Conservation (phyloP, 2,113 vertebrate species). For the Corynorhinus townsendii region DNA sequence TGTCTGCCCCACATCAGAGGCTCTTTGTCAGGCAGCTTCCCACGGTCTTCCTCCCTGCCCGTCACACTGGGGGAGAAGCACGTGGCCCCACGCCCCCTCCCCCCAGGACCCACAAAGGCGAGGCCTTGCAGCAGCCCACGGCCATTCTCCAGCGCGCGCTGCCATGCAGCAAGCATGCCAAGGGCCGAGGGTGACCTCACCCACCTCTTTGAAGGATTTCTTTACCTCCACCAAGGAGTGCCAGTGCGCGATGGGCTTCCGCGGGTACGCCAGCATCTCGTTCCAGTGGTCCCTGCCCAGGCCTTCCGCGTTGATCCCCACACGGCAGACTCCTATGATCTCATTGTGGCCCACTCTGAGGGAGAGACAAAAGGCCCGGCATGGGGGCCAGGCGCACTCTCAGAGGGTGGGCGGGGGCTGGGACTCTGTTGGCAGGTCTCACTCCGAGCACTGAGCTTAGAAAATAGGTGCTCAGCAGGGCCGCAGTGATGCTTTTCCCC, state of each 20-base stretch:
- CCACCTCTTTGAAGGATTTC: conserved; percentile 97
- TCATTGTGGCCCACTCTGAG: conserved; percentile 97
- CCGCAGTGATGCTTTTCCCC: too few relatives aligned
- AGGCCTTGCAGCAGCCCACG: conserved; percentile 36
- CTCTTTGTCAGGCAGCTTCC: neutral
- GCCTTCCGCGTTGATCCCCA: conserved; percentile 91
- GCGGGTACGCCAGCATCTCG: conserved; percentile 96
- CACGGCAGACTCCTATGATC: conserved; percentile 94
- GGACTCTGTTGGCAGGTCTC: neutral
- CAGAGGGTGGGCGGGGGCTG: neutral
- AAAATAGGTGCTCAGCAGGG: neutral
- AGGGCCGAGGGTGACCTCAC: conserved; percentile 53
- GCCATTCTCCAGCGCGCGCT: conserved; percentile 54
- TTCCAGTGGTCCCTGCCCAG: conserved; percentile 99
- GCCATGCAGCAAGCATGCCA: conserved; percentile 3
- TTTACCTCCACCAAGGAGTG: conserved; percentile 95
- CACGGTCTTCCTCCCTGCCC: neutral
- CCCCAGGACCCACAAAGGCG: neutral
- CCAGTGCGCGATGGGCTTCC: conserved; percentile 98
- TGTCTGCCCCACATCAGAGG: neutral
- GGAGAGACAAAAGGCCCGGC: neutral
- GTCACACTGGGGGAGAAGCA: neutral
- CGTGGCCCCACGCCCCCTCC: neutral
- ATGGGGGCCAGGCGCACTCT: neutral
- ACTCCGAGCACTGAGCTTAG: neutral